Conservation (phyloP, 2,113 vertebrate species). For the Ascaphus truei region DNA sequence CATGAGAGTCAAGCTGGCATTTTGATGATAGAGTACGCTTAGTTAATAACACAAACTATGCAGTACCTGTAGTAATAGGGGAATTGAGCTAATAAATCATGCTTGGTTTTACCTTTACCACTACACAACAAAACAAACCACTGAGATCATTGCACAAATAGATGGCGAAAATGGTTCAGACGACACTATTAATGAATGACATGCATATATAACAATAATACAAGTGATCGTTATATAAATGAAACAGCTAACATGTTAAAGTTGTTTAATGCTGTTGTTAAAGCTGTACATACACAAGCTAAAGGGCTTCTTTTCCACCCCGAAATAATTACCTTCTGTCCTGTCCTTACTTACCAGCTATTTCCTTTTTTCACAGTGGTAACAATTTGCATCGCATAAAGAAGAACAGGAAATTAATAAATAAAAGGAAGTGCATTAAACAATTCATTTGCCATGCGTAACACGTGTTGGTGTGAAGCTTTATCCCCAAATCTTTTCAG, state of each 20-base stretch:
- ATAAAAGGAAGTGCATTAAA: constrained; percentile 68
- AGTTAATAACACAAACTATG: constrained; percentile 1
- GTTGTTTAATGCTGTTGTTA: constrained; percentile 31
- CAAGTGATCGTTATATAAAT: constrained; percentile 30
- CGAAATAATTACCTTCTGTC: constrained; percentile 22
- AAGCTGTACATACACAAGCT: not conserved
- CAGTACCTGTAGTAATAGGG: constrained; percentile 8
- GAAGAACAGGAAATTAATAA: constrained; percentile 65
- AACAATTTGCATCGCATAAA: constrained; percentile 53
- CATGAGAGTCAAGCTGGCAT: constrained; percentile 20
- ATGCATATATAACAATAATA: constrained; percentile 44
- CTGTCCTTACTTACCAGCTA: constrained; percentile 41
- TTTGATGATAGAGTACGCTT: constrained; percentile 19
- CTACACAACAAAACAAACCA: constrained; percentile 21
- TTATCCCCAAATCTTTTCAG: too few relatives aligned
- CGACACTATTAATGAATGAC: constrained; percentile 15
- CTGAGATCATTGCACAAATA: constrained; percentile 2
- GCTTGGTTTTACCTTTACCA: constrained; percentile 9
- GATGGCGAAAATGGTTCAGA: constrained; percentile 13
- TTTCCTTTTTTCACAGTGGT: constrained; percentile 43
- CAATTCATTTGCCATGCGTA: constrained; percentile 72
- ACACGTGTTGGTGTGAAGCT: too few relatives aligned
- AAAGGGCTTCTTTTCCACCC: not conserved
- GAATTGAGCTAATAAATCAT: not conserved
- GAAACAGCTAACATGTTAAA: not conserved